Evolutionary conservation across 1,140 invertebrate genomes (phyloP).

Genomic region (Physella acuta): DNA sequence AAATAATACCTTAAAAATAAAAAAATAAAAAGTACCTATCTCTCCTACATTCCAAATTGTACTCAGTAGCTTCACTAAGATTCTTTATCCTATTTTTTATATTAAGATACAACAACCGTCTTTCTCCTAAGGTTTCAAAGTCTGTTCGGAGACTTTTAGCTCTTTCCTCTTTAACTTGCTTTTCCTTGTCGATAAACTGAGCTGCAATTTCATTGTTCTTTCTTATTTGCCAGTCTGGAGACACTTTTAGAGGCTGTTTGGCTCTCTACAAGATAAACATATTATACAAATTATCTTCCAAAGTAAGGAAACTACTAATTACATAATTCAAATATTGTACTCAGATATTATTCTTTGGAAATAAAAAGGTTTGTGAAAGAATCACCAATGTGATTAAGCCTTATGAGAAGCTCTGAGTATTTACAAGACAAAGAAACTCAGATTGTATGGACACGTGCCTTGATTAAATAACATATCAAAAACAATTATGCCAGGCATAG

Average conservation of each 20-base stretch:
- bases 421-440: no score
- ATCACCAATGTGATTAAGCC: no score
- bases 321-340: no score
- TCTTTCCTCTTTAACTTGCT: conserved; percentile 45
- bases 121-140: conserved; percentile 54
- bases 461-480: no score
- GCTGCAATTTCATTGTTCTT: conserved; percentile 52
- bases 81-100: conserved; percentile 45
- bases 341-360: no score
- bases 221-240: conserved; percentile 53
- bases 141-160: conserved; percentile 55
- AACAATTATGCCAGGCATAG: no score
- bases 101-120: conserved; percentile 47
- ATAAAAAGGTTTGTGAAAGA: no score
- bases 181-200: conserved; percentile 38
- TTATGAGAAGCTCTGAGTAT: no score
- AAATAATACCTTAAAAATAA: not conserved
- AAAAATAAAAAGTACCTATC: conserved; percentile 43
- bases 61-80: conserved; percentile 45
- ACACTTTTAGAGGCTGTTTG: conserved; percentile 43
- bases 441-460: no score
- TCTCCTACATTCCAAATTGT: conserved; percentile 52
- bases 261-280: conserved; percentile 53
- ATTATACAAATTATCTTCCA: no score
- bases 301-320: no score